Base-by-base conservation (phyloP, 2,797 vertebrate genomes). In the Trematomus bernacchii region DNA sequence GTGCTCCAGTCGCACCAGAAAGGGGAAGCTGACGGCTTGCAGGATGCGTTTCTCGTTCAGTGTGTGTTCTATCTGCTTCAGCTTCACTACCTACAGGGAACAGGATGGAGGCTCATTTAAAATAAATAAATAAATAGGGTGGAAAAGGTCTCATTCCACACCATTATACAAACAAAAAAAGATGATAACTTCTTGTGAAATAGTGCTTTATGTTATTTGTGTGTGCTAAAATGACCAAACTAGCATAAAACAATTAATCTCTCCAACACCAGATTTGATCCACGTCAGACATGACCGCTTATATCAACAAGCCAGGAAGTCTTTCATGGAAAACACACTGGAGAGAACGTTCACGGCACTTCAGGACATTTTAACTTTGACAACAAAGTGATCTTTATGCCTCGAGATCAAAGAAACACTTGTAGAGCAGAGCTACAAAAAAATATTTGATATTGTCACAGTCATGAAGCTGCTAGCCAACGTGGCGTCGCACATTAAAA, bases 51-150 rank as follows among this genome's bases (percentile, higher is more conserved):
- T 98, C 93, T 98, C 97, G 1, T 98, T 98, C 89, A 98, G 92
- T 6, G 97, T 98, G 90, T 98, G 97, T 90, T 98, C 97, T 18
- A 98, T 97, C 92, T 98, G 97, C 93, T 98, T 98, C 95, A 98
- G 96, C 88, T 98, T 98, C 65, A 98, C 97, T 76, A 98, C 97
- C 97, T 96, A 77, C 42, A 21, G 13, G 55, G 43, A 63, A 33
- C 11, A 55, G 27, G 40, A 47, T 12, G 12, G 9, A 10, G 37
- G 51, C 6, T 50, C 44, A 33, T 4, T 6, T 16, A 11, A 57
- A 42, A 13, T 2, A 18, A 71, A 13, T 2, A 18, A 71, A 55
- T n/a, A n/a, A n/a, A 61, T 0, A 51, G 1, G 33, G 13, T 44
- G 33, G 30, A 71, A 55, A 66, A 33, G 6, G 21, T 21, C 58